phyloP scores from a whole-genome alignment of 2,888 invertebrate genomes.

The Isoperla grammatica region DNA sequence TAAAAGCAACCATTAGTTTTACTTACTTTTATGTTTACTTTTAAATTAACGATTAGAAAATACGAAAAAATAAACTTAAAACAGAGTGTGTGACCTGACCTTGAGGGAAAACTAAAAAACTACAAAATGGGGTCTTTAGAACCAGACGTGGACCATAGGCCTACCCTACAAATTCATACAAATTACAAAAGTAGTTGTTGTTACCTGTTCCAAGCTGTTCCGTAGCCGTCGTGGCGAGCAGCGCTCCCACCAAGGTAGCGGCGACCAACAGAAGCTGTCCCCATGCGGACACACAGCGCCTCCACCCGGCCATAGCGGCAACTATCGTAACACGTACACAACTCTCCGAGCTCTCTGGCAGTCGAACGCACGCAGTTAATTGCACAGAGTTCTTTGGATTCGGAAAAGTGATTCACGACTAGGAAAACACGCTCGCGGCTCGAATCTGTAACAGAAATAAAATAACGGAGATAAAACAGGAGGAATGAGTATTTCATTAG shows the following conservation, averaged over 20 bases:
- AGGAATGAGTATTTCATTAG: background rate
- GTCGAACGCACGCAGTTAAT: no score
- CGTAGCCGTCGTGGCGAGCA: conserved; percentile 16
- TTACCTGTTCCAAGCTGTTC: conserved; percentile 27
- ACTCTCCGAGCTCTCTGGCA: no score
- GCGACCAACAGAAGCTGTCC: conserved; percentile 7
- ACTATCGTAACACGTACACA: background rate
- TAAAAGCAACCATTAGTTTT: no score
- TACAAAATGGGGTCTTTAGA: no score
- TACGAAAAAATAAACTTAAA: no score
- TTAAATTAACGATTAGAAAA: no score
- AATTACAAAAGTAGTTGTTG: no score
- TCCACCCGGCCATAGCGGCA: background rate
- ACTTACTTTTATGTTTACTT: no score
- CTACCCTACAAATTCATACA: no score
- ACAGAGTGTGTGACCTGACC: no score
- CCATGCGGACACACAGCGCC: background rate
- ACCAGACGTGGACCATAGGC: no score
- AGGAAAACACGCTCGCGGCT: background rate
- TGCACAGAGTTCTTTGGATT: background rate
- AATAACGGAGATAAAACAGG: background rate
- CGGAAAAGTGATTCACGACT: background rate
- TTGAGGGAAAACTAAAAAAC: no score
- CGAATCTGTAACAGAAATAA: background rate
- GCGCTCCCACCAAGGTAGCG: conserved; percentile 17